A percentile compares a stretch with the other conserved stretches of the same genome.
These are phyloP conservation scores for western clawed frog (Xenopus tropicalis) DNA, from an alignment of 2,113 vertebrate genomes.

Conservation along the genomic window DNA sequence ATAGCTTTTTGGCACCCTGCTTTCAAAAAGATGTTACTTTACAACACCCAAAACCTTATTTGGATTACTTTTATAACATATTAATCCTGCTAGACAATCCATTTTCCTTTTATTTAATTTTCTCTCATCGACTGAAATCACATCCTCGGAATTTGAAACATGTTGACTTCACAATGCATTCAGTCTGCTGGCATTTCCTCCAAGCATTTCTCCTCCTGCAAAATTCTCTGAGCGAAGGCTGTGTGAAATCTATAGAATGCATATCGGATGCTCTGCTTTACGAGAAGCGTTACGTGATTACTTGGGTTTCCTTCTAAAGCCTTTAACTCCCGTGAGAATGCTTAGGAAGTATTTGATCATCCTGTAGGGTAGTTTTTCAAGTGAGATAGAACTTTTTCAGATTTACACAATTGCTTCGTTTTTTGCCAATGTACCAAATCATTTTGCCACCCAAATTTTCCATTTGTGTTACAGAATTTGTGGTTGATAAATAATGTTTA, in stretches of 20 bases:
- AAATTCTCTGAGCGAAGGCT: slow-evolving; percentile 2
- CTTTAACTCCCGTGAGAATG: not conserved
- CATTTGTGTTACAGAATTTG: too few relatives aligned
- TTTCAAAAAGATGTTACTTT: too few relatives aligned
- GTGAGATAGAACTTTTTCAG: too few relatives aligned
- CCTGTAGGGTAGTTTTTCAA: too few relatives aligned
- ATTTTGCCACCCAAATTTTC: too few relatives aligned
- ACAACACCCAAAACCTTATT: too few relatives aligned
- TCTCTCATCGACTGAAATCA: slow-evolving; percentile 2
- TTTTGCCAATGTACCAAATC: too few relatives aligned
- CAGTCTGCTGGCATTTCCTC: slow-evolving; percentile 23
- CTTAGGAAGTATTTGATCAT: too few relatives aligned
- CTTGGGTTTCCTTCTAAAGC: slow-evolving; percentile 19
- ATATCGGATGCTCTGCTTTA: slow-evolving; percentile 14
- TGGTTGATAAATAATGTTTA: too few relatives aligned
- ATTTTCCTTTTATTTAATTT: slow-evolving; percentile 2
- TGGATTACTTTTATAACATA: not conserved
- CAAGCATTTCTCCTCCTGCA: not conserved
- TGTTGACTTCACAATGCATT: slow-evolving; percentile 17
- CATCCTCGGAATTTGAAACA: slow-evolving; percentile 16
- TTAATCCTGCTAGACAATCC: not conserved
- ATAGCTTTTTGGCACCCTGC: too few relatives aligned
- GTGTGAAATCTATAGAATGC: slow-evolving; percentile 22
- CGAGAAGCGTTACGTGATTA: not conserved
- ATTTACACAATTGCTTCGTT: too few relatives aligned